Evolutionary conservation across 2,888 invertebrate species (phyloP).

Genomic region (Calameuta idolon): DNA sequence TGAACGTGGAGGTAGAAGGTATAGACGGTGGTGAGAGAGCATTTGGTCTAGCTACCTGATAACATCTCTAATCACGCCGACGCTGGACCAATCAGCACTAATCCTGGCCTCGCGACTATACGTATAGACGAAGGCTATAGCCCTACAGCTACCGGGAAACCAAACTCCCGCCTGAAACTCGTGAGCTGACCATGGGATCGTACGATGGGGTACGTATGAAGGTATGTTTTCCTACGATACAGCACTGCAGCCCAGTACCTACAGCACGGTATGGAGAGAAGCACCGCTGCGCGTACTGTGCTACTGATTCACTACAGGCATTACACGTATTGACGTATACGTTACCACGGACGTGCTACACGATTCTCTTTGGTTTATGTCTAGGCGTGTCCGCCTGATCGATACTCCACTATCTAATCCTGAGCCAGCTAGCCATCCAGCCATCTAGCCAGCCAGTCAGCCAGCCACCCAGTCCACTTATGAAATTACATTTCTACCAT

Average conservation of each 20-base stretch:
- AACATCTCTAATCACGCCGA: slow-evolving; percentile 67
- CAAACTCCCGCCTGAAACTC: slow-evolving; percentile 42
- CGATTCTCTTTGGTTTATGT: slow-evolving; percentile 64
- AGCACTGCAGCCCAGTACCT: too few species aligned
- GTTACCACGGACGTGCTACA: slow-evolving; percentile 49
- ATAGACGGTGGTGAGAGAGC: slow-evolving; percentile 38
- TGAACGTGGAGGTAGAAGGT: neutral
- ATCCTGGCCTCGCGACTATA: slow-evolving; percentile 54
- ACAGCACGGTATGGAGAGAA: too few species aligned
- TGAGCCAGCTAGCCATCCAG: slow-evolving; percentile 13
- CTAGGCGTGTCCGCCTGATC: slow-evolving; percentile 61
- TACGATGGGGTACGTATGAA: neutral
- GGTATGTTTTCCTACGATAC: neutral
- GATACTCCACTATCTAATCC: slow-evolving; percentile 53
- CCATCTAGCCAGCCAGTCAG: too few species aligned
- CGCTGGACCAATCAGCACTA: slow-evolving; percentile 66
- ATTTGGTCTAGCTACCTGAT: slow-evolving; percentile 54
- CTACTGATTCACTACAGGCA: slow-evolving; percentile 57
- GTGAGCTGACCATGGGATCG: slow-evolving; percentile 41
- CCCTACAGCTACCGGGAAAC: slow-evolving; percentile 52
- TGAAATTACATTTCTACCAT: slow-evolving; percentile 38
- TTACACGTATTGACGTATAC: slow-evolving; percentile 63
- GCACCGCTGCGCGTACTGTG: slow-evolving; percentile 37
- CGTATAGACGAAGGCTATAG: slow-evolving; percentile 38
- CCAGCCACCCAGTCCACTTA: slow-evolving; percentile 29